Base-by-base conservation (phyloP, 2,888 invertebrate species). In the Epiblema foenella region DNA sequence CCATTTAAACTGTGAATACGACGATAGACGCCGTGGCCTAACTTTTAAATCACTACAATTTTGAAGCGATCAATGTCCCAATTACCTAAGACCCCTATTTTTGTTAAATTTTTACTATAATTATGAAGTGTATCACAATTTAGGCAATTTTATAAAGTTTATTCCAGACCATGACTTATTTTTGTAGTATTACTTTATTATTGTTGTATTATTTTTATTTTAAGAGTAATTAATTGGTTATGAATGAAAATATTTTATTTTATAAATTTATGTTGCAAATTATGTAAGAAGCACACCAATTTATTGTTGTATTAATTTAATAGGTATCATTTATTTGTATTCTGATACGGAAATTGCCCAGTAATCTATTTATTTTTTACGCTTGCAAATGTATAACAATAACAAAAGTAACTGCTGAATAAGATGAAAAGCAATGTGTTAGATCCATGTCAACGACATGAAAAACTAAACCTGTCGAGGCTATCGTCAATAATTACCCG, bases 181-280 rank as follows among this genome's bases (percentile, higher is more conserved):
- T 3, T 24, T 24, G 4, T 24, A n/a, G n/a, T n/a, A 66, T 60
- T 60, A 60, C 42, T 39, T 37, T 67, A 60, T 66, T 62, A 62
- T 62, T 71, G 71, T 71, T 71, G 46, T 71, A 67, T 71, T 60
- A 51, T 62, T 59, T 66, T 66, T 64, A 69, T 69, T 70, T 65
- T 42, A 66, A 66, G 59, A 57, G 12, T 46, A 33, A 66, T 59
- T 59, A 69, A 65, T 39, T 65, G 64, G 71, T 71, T 71, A 71
- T 71, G 49, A 67, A 71, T 71, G 60, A 67, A 67, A 67, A 57
- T 71, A 71, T 67, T 71, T 71, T 71, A 71, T 66, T 60, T 67
- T 62, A 64, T 62, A 24, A 62, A 24, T 42, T 62, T 49, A 63
- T 37, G 39, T 66, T 71, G 67, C 71, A 67, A 58, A 56, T 15